A percentile compares a stretch with the other conserved stretches of the same genome.
Conservation (phyloP, 2,888 invertebrate species). For the Alentia gelatinosa region DNA sequence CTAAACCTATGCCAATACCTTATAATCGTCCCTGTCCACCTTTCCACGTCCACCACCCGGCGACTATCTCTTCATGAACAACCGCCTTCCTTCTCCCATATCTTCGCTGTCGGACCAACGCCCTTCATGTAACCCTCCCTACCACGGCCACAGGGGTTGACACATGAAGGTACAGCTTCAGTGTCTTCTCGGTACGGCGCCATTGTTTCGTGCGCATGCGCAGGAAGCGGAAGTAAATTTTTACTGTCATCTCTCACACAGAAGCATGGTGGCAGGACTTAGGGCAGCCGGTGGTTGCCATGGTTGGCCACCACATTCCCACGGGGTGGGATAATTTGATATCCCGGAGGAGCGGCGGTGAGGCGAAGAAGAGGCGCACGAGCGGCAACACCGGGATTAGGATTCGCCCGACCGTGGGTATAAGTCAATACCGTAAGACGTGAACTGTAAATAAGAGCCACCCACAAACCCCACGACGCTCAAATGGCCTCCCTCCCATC, state of each 20-base stretch:
- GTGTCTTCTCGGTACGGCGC: background rate
- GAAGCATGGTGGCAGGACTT: background rate
- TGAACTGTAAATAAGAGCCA: background rate
- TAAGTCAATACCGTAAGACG: conserved; percentile 1
- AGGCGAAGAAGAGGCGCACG: background rate
- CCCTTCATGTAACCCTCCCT: too few relatives aligned
- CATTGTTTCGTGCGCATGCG: background rate
- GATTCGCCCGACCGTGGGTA: background rate
- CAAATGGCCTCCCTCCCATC: too few relatives aligned
- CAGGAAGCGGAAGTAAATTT: background rate
- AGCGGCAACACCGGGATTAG: background rate
- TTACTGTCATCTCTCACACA: background rate
- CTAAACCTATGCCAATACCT: too few relatives aligned
- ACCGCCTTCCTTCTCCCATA: too few relatives aligned
- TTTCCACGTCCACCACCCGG: too few relatives aligned
- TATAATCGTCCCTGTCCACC: too few relatives aligned
- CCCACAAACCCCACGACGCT: background rate
- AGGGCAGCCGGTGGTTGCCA: background rate
- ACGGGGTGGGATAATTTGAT: background rate
- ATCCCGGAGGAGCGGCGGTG: background rate
- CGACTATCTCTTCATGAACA: too few relatives aligned
- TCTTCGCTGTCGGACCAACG: too few relatives aligned
- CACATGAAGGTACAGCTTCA: too few relatives aligned
- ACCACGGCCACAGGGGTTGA: background rate
- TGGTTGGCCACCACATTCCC: background rate